Base-by-base conservation (phyloP, 2,797 vertebrate species). In the Myotis vivesi region DNA sequence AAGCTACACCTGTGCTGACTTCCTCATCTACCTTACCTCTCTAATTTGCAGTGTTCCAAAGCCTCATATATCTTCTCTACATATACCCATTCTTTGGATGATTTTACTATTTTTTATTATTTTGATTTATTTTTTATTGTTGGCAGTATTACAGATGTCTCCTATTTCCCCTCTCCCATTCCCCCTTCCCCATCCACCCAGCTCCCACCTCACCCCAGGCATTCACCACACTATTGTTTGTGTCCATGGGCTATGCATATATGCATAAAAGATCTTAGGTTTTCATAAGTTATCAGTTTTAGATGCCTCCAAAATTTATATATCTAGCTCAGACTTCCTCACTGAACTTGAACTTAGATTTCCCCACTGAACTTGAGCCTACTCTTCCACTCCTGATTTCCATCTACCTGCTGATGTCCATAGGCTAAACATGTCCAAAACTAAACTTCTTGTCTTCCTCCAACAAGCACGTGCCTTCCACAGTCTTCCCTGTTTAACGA, bases 251-350 rank as follows among this genome's bases (percentile, higher is more conserved):
- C 28, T 62, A 62, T 6, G 28, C 28, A 62, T 30, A 59, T 59
- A 15, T 62, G 28, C 59, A 62, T 15, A 30, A 62, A 30, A 62
- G 28, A 62, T 30, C 59, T 62, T 62, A 30, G 28, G 55, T 53
- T 89, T 87, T 89, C 53, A 53, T n/a, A 83, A 93, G 25, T 22
- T 53, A 79, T 55, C 53, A 33, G n/a, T 85, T 92, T 87, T n/a
- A 62, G 36, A 75, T 30, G 51, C 28, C 33, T 33, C n/a, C 51
- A 71, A 71, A 44, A 76, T 88, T 5, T 89, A 7, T 36, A 69
- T 33, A 64, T 77, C 64, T 64, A 92, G 38, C 46, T 66, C 51
- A 57, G 69, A 75, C 23, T 41, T 94, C 59, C 16, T 17, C 25
- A 17, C 16, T 86, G 30, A 86, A 73, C 38, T 49, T 8, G 68